Percentiles rank a stretch among this genome's conserved stretches.
phyloP scores from a whole-genome alignment of 2,888 invertebrate species.

The Hedya salicella region DNA sequence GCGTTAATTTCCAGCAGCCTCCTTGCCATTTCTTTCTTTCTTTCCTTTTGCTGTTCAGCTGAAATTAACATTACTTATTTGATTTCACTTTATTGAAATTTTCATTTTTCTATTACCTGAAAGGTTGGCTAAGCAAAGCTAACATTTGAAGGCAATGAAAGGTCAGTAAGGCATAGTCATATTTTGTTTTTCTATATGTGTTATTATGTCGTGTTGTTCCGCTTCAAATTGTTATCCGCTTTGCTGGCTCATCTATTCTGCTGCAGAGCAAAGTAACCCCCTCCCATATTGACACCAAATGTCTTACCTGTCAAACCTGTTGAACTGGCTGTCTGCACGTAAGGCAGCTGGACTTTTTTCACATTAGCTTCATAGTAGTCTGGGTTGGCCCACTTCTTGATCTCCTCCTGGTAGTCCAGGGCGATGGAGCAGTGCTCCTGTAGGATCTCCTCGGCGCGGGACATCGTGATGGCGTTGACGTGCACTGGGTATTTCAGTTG shows the following conservation, averaged over 20 bases:
- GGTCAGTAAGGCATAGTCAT: too few relatives aligned
- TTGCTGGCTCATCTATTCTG: too few relatives aligned
- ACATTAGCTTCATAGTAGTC: slow-evolving; percentile 94
- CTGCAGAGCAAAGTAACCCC: too few relatives aligned
- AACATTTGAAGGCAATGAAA: too few relatives aligned
- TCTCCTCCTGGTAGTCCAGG: slow-evolving; percentile 90
- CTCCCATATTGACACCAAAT: too few relatives aligned
- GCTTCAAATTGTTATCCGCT: too few relatives aligned
- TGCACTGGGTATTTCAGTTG: slow-evolving; percentile 98
- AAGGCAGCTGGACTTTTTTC: slow-evolving; percentile 94
- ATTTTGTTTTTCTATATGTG: too few relatives aligned
- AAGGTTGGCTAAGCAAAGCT: too few relatives aligned
- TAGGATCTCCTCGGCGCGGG: slow-evolving; percentile 94
- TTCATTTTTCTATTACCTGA: too few relatives aligned
- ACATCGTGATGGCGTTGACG: slow-evolving; percentile 93
- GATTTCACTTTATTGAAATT: too few relatives aligned
- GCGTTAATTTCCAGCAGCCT: slow-evolving; percentile 95
- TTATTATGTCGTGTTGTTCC: too few relatives aligned
- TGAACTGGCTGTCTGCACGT: slow-evolving; percentile 86
- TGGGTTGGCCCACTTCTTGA: slow-evolving; percentile 91
- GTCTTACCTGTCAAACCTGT: slow-evolving; percentile 86
- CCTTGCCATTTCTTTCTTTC: slow-evolving; percentile 93
- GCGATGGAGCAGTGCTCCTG: slow-evolving; percentile 92
- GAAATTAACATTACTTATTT: slow-evolving; percentile 28
- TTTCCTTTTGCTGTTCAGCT: slow-evolving; percentile 94